phyloP scores from a whole-genome alignment of 2,888 invertebrate genomes.

The Drosophila pegasa region DNA sequence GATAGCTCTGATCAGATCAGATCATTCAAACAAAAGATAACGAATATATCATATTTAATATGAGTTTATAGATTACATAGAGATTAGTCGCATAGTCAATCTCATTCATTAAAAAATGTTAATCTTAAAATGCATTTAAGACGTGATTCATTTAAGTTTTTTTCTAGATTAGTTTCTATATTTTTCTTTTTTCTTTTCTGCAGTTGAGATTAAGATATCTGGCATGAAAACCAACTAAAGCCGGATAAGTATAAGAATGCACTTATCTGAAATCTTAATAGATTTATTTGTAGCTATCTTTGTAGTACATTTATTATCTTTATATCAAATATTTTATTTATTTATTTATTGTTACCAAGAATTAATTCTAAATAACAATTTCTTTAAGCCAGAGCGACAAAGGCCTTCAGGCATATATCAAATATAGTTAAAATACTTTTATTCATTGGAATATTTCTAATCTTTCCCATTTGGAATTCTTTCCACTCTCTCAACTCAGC shows the following conservation, averaged over 20 bases:
- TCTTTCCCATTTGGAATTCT: background rate
- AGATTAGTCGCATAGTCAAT: background rate
- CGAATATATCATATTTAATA: background rate
- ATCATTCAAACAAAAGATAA: background rate
- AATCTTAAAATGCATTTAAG: no score
- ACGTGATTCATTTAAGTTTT: background rate
- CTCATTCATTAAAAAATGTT: conserved; percentile 7
- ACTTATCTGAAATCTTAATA: background rate
- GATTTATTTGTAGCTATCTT: background rate
- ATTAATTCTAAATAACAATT: no score
- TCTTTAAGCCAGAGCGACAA: no score
- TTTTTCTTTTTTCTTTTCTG: background rate
- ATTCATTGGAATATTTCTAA: no score
- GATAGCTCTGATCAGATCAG: background rate
- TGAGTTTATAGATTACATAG: background rate
- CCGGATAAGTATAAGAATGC: background rate
- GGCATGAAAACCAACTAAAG: background rate
- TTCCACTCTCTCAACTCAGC: background rate
- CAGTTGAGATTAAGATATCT: background rate
- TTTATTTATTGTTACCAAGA: no score
- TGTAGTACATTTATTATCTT: background rate
- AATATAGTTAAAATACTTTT: no score
- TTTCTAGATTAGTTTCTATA: background rate
- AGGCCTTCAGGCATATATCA: no score
- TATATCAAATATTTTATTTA: background rate